Base-by-base conservation (phyloP, 2,113 vertebrate species). In the Donacobius atricapilla region DNA sequence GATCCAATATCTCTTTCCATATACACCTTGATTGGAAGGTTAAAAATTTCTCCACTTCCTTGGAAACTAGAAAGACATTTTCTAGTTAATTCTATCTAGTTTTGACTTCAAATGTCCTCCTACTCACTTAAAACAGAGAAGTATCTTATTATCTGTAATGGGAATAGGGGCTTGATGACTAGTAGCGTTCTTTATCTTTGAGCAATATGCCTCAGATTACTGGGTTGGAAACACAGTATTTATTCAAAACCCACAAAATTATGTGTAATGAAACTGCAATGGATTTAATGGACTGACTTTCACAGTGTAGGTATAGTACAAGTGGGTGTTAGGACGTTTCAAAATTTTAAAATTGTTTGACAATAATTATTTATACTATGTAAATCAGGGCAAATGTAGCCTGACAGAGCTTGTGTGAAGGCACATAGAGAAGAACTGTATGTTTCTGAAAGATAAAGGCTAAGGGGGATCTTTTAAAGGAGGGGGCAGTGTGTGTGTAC, bases 101-200 rank as follows among this genome's bases (percentile, higher is more conserved):
- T 89, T 95, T 89, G n/a, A 84, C 33, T 95, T 94, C 57, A 72
- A 50, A 85, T 66, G 63, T 65, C 53, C 53, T 87, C 89, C 84
- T 89, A 94, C 89, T 94, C 83, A 68, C 42, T 63, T 70, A 64
- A 21, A 87, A 68, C 11, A 87, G 31, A 90, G 13, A 28, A 95
- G 30, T 76, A 42, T 85, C 50, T 82, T 68, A 87, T 87, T 78
- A 94, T 69, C 16, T 87, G 73, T 93, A 94, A 89, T 57, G 39
- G 66, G 30, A 91, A 90, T 54, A 93, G 28, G 21, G 45, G 37
- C 35, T 94, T 27, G 21, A 87, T 87, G 84, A 94, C 57, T 82
- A 53, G 39, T 24, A 69, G 10, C 37, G 39, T 17, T 88, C 58
- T 78, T 94, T 75, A 66, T 73, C 58, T 90, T 69, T n/a, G 28